Evolutionary conservation across 2,797 vertebrate genomes (phyloP), one percentile per base, ranked within the genome.

Genomic region (Natrix natrix): DNA sequence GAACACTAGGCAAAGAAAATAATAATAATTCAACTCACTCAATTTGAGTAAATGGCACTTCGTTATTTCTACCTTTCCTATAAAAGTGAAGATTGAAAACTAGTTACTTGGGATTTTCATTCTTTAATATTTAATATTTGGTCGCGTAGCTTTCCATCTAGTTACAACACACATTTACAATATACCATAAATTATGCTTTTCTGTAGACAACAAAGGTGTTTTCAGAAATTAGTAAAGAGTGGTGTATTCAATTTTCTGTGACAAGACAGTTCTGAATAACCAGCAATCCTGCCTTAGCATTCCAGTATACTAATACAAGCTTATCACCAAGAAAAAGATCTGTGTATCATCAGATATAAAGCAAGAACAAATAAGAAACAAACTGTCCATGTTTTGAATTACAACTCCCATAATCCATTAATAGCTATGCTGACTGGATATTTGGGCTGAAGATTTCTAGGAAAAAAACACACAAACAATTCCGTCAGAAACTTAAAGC

Each of bases 31-130:
- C 86, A 54, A 98, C 98, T 98, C 96, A 98, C 98, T 97, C 97
- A 93, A 98, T 97, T 60, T 96, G 96, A 96, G 97, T 96, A 96
- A 98, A 97, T 37, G 97, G 96, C 90, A 97, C 95, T 0, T 97
- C 97, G 16, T 74, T 96, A 60, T 97, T 98, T 91, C 96, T 97
- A 94, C 96, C 96, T 96, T 97, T 97, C 97, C 98, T 98, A 63
- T 87, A 96, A 95, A 89, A 90, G 3, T 2, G 74, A 94, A 92
- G 94, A 52, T 43, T 92, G 86, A 95, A n/a, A 91, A 90, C 43
- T 93, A 26, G 14, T 94, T 96, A 88, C 92, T 4, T 87, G 20
- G 17, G n/a, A 32, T 63, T 55, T 63, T 55, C 60, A 66, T 54
- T 66, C 48, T 48, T 87, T 28, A 88, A 66, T 13, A 24, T 93